These are phyloP conservation scores for Onychomys leucogaster DNA, from an alignment of 2,797 vertebrate species.

Conservation along the genomic window DNA sequence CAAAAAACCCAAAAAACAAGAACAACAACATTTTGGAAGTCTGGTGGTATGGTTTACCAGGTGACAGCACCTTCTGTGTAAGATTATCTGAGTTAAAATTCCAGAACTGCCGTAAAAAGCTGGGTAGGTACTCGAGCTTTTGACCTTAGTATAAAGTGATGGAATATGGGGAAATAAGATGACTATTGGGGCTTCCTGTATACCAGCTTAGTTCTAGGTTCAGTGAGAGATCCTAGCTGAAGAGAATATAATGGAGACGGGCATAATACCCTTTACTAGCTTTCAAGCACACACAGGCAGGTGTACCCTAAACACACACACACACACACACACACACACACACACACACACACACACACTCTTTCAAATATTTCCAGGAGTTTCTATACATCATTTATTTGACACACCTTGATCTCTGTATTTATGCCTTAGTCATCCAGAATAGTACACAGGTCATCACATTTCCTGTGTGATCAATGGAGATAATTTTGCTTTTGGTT, in stretches of 20 bases:
- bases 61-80: not conserved
- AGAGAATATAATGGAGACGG: not conserved
- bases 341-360: not conserved
- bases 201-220: too few relatives aligned
- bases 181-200: not conserved
- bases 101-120: not conserved
- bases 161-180: too few relatives aligned
- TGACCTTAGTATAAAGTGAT: not conserved
- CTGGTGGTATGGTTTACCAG: accelerated
- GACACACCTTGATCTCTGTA: not conserved
- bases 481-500: not conserved
- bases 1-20: too few relatives aligned
- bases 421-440: not conserved
- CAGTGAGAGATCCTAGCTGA: not conserved
- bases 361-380: not conserved
- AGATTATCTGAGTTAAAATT: not conserved
- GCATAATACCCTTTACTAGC: not conserved
- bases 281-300: not conserved
- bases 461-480: not conserved
- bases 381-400: too few relatives aligned
- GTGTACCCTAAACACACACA: not conserved
- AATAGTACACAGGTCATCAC: accelerated
- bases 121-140: not conserved
- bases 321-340: not conserved
- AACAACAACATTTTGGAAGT: not conserved